Evolutionary conservation across 92 coral and sea anemone genomes (phyloP).

Genomic region (Pocillopora meandrina): DNA sequence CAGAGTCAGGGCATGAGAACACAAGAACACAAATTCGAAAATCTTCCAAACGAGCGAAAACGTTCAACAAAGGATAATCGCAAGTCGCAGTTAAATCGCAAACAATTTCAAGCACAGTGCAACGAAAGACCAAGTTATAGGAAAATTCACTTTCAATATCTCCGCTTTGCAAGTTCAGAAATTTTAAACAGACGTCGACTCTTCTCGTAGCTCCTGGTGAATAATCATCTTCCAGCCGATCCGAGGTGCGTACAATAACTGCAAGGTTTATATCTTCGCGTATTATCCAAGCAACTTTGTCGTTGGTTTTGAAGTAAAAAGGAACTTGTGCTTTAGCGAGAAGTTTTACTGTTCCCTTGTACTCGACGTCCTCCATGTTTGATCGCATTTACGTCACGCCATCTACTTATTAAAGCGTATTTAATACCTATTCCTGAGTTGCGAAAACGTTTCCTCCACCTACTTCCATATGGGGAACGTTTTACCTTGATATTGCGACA

Average conservation of each 20-base stretch:
- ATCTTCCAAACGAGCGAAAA: conserved; percentile 44
- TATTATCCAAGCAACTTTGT: conserved; percentile 40
- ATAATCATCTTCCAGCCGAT: conserved; percentile 7
- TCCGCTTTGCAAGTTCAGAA: conserved; percentile 15
- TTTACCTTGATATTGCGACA: too few species aligned
- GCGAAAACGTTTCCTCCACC: too few species aligned
- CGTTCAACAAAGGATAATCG: conserved; percentile 25
- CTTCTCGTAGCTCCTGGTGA: conserved; percentile 18
- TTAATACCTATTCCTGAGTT: too few species aligned
- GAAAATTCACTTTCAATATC: conserved; percentile 15
- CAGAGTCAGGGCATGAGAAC: conserved; percentile 23
- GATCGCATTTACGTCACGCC: neutral
- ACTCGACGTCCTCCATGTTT: neutral
- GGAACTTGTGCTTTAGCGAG: conserved; percentile 26
- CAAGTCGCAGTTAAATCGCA: conserved; percentile 31
- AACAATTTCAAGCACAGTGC: conserved; percentile 32
- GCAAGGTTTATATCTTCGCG: conserved; percentile 29
- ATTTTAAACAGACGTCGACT: conserved; percentile 17
- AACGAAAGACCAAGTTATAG: conserved; percentile 1
- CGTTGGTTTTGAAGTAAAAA: conserved; percentile 44
- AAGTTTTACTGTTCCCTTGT: conserved; percentile 2
- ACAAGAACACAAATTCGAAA: conserved; percentile 22
- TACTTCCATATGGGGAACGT: too few species aligned
- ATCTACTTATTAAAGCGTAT: neutral
- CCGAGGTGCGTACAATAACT: conserved; percentile 20